A percentile compares a stretch with the other conserved stretches of the same genome.
Conservation (phyloP, 2,888 invertebrate species). For the Lepidochrysops patricia region DNA sequence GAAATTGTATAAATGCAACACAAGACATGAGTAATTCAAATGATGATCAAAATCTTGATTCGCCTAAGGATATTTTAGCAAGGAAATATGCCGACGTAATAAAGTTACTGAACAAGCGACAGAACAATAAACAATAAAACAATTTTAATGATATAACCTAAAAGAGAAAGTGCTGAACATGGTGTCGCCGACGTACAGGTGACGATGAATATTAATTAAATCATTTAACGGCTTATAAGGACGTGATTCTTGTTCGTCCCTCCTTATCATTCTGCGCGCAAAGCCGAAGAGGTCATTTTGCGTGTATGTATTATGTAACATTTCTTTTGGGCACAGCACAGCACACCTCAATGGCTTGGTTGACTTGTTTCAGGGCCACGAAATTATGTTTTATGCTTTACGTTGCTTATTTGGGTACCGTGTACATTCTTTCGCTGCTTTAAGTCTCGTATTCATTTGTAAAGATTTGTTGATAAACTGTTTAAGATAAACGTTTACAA, state of each 20-base stretch:
- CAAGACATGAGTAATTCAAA: no score
- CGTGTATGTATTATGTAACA: neutral
- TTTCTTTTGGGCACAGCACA: neutral
- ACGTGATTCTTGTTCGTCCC: conserved; percentile 20
- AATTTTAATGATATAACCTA: conserved; percentile 8
- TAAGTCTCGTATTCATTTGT: no score
- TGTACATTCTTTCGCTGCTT: no score
- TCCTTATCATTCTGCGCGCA: conserved; percentile 17
- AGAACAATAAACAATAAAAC: conserved; percentile 16
- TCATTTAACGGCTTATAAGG: conserved; percentile 27
- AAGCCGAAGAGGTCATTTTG: neutral
- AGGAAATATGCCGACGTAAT: neutral
- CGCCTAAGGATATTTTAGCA: neutral
- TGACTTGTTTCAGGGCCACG: neutral
- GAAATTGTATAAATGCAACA: no score
- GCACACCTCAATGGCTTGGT: neutral
- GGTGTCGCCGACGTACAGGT: conserved; percentile 25
- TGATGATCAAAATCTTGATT: neutral
- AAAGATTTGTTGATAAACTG: no score
- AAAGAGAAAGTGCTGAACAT: conserved; percentile 28
- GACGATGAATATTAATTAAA: conserved; percentile 30
- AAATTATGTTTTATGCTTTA: no score
- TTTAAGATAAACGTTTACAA: no score
- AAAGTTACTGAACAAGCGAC: neutral
- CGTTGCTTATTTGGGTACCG: no score